A percentile compares a stretch with the other conserved stretches of the same genome.
These are phyloP conservation scores for Strigops habroptila DNA, from an alignment of 2,113 vertebrate genomes.

Conservation along the genomic window DNA sequence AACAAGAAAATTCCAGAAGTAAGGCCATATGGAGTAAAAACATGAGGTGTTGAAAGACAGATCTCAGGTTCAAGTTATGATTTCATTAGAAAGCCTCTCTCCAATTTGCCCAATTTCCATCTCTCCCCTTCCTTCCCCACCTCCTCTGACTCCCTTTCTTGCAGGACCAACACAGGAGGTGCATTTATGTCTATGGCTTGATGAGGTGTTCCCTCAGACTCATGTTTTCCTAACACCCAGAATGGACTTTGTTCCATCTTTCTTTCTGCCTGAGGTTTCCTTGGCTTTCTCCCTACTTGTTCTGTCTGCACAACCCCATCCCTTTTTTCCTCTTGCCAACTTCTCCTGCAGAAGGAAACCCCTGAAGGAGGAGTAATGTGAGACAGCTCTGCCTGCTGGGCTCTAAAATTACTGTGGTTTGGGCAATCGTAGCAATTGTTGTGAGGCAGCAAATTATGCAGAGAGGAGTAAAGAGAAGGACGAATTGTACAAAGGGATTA, in stretches of 20 bases:
- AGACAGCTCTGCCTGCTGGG: background rate
- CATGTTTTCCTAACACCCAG: background rate
- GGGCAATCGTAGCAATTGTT: conserved; percentile 1
- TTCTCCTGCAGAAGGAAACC: conserved; percentile 16
- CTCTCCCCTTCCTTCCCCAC: background rate
- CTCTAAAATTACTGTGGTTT: conserved; percentile 34
- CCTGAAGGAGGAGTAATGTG: conserved; percentile 8
- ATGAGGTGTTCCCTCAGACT: conserved; percentile 14
- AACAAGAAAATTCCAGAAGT: conserved; percentile 50
- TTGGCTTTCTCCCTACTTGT: background rate
- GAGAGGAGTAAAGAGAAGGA: background rate
- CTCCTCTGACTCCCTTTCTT: background rate
- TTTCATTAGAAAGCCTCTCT: conserved; percentile 10
- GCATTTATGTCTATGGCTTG: background rate
- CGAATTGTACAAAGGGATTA: background rate
- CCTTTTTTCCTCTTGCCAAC: background rate
- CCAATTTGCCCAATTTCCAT: conserved; percentile 33
- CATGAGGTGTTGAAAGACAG: conserved; percentile 66
- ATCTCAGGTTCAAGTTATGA: conserved; percentile 41
- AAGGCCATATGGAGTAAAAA: conserved; percentile 36
- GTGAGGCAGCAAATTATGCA: background rate
- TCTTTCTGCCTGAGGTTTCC: background rate
- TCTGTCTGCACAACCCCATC: background rate
- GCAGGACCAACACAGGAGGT: background rate
- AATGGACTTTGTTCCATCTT: background rate